Percentiles rank a stretch among this genome's conserved stretches.
These are phyloP conservation scores for Trachelus stipa DNA, from an alignment of 2,888 invertebrate genomes.

Conservation along the genomic window DNA sequence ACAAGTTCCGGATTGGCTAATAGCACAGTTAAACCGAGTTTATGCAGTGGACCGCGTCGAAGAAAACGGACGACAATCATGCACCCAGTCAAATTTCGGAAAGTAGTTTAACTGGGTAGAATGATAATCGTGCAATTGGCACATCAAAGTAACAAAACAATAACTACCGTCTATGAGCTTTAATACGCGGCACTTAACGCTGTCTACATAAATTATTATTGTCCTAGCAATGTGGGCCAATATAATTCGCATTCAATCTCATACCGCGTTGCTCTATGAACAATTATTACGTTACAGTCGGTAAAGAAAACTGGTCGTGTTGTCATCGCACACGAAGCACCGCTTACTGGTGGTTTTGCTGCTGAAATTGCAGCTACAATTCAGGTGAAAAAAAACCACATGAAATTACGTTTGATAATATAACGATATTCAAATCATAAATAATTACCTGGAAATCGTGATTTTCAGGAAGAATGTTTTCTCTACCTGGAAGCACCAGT, in stretches of 20 bases:
- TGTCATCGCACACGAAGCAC: constrained; percentile 95
- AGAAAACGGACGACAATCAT: too few relatives aligned
- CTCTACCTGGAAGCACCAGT: constrained; percentile 94
- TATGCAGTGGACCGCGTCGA: too few relatives aligned
- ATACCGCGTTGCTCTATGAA: not conserved
- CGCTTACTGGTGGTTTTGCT: constrained; percentile 94
- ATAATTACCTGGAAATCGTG: constrained; percentile 36
- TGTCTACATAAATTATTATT: constrained; percentile 4
- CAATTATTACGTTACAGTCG: constrained; percentile 76
- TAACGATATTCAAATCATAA: not conserved
- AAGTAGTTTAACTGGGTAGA: not conserved
- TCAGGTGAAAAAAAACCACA: constrained; percentile 74
- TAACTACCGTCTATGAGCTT: not conserved
- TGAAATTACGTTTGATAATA: not conserved
- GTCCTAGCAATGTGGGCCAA: constrained; percentile 3
- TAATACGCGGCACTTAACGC: constrained; percentile 7
- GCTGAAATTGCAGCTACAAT: constrained; percentile 94
- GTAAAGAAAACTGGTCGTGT: constrained; percentile 94
- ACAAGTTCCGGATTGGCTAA: too few relatives aligned
- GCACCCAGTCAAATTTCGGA: too few relatives aligned
- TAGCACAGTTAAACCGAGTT: too few relatives aligned
- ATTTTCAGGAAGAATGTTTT: constrained; percentile 88
- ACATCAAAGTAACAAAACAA: not conserved
- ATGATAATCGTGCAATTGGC: not conserved
- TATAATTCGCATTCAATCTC: constrained; percentile 5